Conservation (phyloP, 1,140 invertebrate species). For the Vanessa tameamea region DNA sequence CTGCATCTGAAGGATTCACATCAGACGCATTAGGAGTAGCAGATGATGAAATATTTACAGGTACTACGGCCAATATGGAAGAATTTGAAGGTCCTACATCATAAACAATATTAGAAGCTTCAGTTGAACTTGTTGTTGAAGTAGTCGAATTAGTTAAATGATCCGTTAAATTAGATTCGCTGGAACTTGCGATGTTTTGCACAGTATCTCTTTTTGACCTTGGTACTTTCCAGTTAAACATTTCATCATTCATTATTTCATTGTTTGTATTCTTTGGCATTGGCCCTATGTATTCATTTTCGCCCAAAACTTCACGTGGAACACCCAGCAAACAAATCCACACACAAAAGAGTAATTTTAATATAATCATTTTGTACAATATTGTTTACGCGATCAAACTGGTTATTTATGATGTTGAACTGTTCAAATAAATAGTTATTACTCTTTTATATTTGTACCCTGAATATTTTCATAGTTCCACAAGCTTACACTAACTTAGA, state of each 20-base stretch:
- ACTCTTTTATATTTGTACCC: background rate
- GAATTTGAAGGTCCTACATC: constrained; percentile 61
- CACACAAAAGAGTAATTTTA: constrained; percentile 26
- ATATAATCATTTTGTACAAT: constrained; percentile 23
- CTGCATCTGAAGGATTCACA: constrained; percentile 83
- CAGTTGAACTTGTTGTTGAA: constrained; percentile 52
- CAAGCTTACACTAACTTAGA: background rate
- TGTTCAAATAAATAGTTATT: background rate
- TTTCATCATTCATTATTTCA: constrained; percentile 16
- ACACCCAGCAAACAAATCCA: constrained; percentile 25
- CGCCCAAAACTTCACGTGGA: constrained; percentile 13
- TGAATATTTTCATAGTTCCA: background rate
- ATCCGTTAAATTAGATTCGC: constrained; percentile 48
- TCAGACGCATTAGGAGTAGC: constrained; percentile 74
- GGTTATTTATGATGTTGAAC: background rate
- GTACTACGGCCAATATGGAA: constrained; percentile 53
- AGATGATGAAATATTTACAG: constrained; percentile 63
- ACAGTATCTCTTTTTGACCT: constrained; percentile 59
- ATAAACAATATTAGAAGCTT: constrained; percentile 54
- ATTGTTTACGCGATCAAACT: constrained; percentile 3
- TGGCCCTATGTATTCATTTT: constrained; percentile 13
- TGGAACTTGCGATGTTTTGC: constrained; percentile 54
- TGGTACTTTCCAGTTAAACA: constrained; percentile 38
- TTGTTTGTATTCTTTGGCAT: constrained; percentile 1
- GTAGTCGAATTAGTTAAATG: constrained; percentile 44